These are phyloP conservation scores for Psix sp. DNA, from an alignment of 1,140 invertebrate species.

Conservation along the genomic window DNA sequence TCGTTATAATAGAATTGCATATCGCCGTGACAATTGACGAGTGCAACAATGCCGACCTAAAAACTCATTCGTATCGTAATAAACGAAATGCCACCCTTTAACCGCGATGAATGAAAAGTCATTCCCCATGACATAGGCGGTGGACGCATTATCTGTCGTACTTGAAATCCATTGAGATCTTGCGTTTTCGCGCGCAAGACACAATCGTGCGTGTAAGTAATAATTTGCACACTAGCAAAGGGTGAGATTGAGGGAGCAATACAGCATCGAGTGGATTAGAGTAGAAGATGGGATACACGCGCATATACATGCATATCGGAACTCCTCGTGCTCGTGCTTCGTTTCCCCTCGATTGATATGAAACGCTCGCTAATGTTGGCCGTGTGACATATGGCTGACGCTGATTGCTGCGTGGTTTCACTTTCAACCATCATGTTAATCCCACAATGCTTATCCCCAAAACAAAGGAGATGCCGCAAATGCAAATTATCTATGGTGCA, in stretches of 20 bases:
- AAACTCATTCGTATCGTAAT: conserved; percentile 56
- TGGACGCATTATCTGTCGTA: conserved; percentile 52
- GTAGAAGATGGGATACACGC: conserved; percentile 42
- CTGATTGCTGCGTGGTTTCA: conserved; percentile 67
- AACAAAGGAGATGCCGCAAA: not conserved
- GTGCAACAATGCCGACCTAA: conserved; percentile 49
- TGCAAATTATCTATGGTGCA: conserved; percentile 6
- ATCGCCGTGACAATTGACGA: conserved; percentile 45
- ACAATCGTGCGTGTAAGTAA: conserved; percentile 61
- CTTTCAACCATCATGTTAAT: conserved; percentile 62
- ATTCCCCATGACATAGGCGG: conserved; percentile 53
- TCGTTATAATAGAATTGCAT: conserved; percentile 46
- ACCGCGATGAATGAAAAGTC: conserved; percentile 61
- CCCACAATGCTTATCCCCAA: conserved; percentile 12
- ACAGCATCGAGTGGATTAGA: conserved; percentile 55
- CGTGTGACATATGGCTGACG: conserved; percentile 68
- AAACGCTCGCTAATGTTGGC: conserved; percentile 62
- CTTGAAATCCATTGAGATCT: conserved; percentile 52
- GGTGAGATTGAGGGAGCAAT: conserved; percentile 37
- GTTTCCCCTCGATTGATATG: conserved; percentile 68
- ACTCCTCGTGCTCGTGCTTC: conserved; percentile 26
- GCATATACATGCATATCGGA: conserved; percentile 10
- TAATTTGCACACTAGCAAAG: conserved; percentile 57
- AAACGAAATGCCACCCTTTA: conserved; percentile 57
- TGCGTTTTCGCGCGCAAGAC: conserved; percentile 46